These are phyloP conservation scores for Lophura nycthemera DNA, from an alignment of 2,113 vertebrate genomes.

Conservation along the genomic window DNA sequence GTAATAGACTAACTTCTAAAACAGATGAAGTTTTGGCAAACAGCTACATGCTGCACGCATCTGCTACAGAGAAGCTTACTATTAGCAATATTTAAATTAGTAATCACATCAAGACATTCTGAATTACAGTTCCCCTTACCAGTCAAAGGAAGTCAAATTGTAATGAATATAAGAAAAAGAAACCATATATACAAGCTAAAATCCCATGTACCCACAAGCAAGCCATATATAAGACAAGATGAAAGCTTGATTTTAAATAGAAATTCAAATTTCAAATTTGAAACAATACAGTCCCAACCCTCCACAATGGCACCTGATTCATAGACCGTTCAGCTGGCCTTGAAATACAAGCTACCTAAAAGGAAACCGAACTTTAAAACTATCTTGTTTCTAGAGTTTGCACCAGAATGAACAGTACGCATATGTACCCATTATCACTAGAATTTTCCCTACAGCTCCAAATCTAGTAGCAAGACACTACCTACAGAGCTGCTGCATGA, in stretches of 20 bases:
- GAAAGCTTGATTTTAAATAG: neutral
- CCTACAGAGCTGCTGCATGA: neutral
- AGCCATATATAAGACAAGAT: neutral
- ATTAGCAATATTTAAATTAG: constrained; percentile 1
- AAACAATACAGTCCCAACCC: neutral
- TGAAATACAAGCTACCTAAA: neutral
- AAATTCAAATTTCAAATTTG: neutral
- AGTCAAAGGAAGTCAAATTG: neutral
- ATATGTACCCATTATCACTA: neutral
- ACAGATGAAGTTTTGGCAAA: neutral
- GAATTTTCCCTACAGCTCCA: neutral
- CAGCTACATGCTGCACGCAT: neutral
- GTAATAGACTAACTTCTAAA: neutral
- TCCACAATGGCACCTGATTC: neutral
- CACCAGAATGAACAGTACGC: neutral
- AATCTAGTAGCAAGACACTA: neutral
- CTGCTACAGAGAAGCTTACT: neutral
- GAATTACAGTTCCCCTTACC: neutral
- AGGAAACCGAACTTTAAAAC: neutral
- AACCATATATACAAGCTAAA: neutral
- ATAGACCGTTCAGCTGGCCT: neutral
- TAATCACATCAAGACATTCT: neutral
- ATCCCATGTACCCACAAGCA: neutral
- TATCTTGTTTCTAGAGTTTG: neutral
- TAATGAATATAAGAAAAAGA: neutral